These are phyloP conservation scores for Alectura lathami DNA, from an alignment of 2,113 vertebrate species.

Conservation along the genomic window DNA sequence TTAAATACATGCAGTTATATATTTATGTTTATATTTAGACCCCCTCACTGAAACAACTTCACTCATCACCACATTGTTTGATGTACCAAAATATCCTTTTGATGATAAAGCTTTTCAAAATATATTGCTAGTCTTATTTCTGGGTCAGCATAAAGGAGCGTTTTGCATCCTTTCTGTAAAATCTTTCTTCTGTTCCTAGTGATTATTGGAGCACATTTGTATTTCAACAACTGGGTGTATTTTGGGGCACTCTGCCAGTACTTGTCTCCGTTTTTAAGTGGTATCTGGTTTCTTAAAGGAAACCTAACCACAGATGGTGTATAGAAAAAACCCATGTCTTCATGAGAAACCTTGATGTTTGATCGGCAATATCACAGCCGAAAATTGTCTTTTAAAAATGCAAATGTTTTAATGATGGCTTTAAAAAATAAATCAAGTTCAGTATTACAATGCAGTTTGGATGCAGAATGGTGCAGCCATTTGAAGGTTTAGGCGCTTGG, in stretches of 20 bases:
- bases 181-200: background rate
- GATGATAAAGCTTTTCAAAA: background rate
- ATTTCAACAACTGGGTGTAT: background rate
- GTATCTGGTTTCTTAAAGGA: background rate
- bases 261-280: background rate
- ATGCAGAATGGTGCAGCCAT: background rate
- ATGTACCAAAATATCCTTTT: background rate
- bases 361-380: background rate
- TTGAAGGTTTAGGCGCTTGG: background rate
- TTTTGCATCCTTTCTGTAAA: background rate
- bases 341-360: background rate
- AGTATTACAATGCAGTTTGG: background rate
- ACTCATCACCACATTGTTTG: background rate
- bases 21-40: background rate
- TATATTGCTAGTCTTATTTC: background rate
- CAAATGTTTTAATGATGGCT: background rate
- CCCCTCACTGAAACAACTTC: background rate
- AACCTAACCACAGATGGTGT: background rate
- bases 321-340: background rate
- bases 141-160: background rate
- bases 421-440: background rate
- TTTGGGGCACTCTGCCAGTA: background rate
- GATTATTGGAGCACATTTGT: background rate
- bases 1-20: background rate
- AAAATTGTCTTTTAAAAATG: accelerated